Evolutionary conservation across 2,113 vertebrate genomes (phyloP), one percentile per base, ranked within the genome.

Genomic region (Protomyctophum bolini): DNA sequence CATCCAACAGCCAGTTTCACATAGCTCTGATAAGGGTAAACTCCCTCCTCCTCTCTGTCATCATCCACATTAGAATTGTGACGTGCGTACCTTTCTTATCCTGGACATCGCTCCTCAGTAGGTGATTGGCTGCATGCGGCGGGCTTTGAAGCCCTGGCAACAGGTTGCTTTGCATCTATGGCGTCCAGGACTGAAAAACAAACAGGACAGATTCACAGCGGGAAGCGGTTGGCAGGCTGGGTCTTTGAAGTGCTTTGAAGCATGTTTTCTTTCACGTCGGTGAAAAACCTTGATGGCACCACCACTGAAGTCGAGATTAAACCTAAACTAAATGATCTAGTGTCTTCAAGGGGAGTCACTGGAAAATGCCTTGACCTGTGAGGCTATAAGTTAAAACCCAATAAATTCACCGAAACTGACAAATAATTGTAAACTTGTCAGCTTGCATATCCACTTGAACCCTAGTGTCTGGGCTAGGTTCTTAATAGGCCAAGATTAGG

Each of bases 261-360:
- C 33, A 2, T 61, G 63, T 4, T 64, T 63, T 78, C 77, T 74
- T 47, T 59, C 52, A 72, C 73, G 83, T 75, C 52, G 71, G 77
- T 28, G 68, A 84, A 65, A 41, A 82, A 73, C 50, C 52, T 75
- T 79, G 81, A 80, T 74, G 50, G 60, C 70, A 65, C 62, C 70
- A 65, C 62, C 41, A 57, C 41, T 62, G 69, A 83, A 77, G 62
- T 47, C 72, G 41, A 79, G 61, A 85, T 45, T 58, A 75, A 73
- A 83, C 79, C 70, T 41, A 41, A 86, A 82, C 75, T 64, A 66
- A 73, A 62, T 63, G 85, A 84, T 78, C 80, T 75, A 82, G 21
- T 21, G 21, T 85, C 82, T 82, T 72, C 47, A 70, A 68, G 69
- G 45, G 33, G 5, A 6, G 3, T 6, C 33, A 1, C 33, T 41